These are phyloP conservation scores for Campopleginae sp. DNA, from an alignment of 2,888 invertebrate genomes.

Conservation along the genomic window DNA sequence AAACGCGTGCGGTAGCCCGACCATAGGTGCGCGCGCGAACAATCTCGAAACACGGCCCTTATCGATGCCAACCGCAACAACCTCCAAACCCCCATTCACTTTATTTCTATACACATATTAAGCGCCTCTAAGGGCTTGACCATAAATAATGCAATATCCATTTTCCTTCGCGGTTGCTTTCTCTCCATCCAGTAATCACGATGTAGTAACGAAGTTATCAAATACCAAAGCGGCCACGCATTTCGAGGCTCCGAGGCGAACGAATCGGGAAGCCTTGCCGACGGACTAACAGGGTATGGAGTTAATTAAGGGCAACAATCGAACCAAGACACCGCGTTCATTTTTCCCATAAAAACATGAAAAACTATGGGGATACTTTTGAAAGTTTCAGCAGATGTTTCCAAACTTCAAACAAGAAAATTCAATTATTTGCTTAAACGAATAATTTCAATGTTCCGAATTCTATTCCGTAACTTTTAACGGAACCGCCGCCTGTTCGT, in stretches of 20 bases:
- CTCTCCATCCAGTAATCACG: neutral
- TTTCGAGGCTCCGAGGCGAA: too few species aligned
- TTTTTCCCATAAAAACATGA: neutral
- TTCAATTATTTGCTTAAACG: neutral
- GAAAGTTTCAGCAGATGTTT: neutral
- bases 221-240: neutral
- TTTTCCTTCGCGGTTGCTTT: neutral
- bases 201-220: neutral
- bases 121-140: too few species aligned
- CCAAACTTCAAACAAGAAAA: neutral
- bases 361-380: neutral
- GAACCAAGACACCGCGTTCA: neutral
- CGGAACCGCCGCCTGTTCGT: neutral
- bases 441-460: neutral
- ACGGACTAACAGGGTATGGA: neutral
- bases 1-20: neutral
- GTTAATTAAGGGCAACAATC: neutral
- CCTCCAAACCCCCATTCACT: slow-evolving; percentile 17
- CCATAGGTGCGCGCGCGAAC: slow-evolving; percentile 18
- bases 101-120: neutral
- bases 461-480: neutral
- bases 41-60: slow-evolving; percentile 48
- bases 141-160: neutral
- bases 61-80: slow-evolving; percentile 52
- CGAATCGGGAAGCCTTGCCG: too few species aligned